These are phyloP conservation scores for Atherinosoma microstoma DNA, from an alignment of 2,797 vertebrate genomes.

Conservation along the genomic window DNA sequence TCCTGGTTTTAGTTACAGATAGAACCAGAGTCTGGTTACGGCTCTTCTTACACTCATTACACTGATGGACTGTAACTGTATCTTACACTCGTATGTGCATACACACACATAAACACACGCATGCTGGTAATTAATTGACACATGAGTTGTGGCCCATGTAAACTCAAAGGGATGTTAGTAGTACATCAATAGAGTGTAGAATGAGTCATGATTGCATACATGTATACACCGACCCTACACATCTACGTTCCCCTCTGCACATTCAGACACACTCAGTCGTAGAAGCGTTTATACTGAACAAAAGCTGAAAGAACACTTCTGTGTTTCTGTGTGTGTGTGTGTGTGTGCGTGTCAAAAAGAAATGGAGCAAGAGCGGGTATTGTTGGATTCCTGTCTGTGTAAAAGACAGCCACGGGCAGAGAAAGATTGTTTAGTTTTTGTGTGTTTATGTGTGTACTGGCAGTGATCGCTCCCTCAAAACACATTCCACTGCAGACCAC, in stretches of 20 bases:
- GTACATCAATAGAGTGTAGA: slow-evolving; percentile 21
- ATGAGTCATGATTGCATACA: slow-evolving; percentile 18
- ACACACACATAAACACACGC: slow-evolving; percentile 23
- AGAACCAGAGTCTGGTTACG: slow-evolving; percentile 55
- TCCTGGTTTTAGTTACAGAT: slow-evolving; percentile 77
- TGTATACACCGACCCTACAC: background rate
- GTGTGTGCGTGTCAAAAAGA: slow-evolving; percentile 3
- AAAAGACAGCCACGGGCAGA: slow-evolving; percentile 39
- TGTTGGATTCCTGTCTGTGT: slow-evolving; percentile 38
- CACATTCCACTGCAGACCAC: slow-evolving; percentile 67
- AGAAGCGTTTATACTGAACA: slow-evolving; percentile 26
- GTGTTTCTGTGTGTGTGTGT: slow-evolving; percentile 5
- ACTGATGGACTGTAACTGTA: slow-evolving; percentile 73
- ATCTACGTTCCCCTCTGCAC: slow-evolving; percentile 2
- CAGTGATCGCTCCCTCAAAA: slow-evolving; percentile 50
- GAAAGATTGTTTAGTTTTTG: slow-evolving; percentile 29
- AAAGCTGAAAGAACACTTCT: slow-evolving; percentile 47
- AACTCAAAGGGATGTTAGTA: slow-evolving; percentile 45
- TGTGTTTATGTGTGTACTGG: slow-evolving; percentile 49
- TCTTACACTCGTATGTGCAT: slow-evolving; percentile 15
- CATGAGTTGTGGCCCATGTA: slow-evolving; percentile 58
- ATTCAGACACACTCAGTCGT: background rate
- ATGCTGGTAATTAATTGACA: slow-evolving; percentile 69
- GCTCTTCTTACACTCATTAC: slow-evolving; percentile 69
- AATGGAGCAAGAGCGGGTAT: background rate